Evolutionary conservation across 2,888 invertebrate genomes (phyloP).

Genomic region (Mythimna albipuncta): DNA sequence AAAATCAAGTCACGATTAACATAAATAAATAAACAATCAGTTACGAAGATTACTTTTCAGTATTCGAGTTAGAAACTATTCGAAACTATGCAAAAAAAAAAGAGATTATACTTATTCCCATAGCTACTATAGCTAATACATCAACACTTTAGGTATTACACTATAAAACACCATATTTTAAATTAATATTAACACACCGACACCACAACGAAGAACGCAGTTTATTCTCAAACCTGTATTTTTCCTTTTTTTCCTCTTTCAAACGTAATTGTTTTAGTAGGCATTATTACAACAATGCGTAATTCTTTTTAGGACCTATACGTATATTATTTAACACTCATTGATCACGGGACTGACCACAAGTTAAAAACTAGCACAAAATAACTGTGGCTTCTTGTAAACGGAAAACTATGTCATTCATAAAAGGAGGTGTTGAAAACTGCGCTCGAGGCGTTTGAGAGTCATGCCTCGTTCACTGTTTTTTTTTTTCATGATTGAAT

Average conservation of each 20-base stretch:
- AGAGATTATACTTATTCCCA: not conserved
- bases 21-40: constrained; percentile 39
- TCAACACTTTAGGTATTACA: not conserved
- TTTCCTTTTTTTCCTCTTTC: constrained; percentile 17
- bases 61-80: constrained; percentile 3
- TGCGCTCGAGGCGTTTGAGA: not conserved
- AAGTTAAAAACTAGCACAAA: constrained; percentile 28
- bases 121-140: not conserved
- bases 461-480: constrained; percentile 13
- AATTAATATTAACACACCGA: not conserved
- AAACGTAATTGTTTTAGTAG: not conserved
- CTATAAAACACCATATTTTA: constrained; percentile 3
- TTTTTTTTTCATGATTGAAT: constrained; percentile 1
- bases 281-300: constrained; percentile 30
- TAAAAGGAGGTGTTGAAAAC: constrained; percentile 25
- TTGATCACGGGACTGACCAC: constrained; percentile 35
- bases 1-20: constrained; percentile 3
- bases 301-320: not conserved
- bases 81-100: not conserved
- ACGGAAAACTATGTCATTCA: constrained; percentile 51
- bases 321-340: constrained; percentile 22
- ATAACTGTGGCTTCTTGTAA: constrained; percentile 28
- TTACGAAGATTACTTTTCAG: not conserved
- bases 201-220: not conserved
- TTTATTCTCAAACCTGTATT: constrained; percentile 24